phyloP scores from a whole-genome alignment of 2,797 vertebrate species.

The Crocodylus rhombifer region DNA sequence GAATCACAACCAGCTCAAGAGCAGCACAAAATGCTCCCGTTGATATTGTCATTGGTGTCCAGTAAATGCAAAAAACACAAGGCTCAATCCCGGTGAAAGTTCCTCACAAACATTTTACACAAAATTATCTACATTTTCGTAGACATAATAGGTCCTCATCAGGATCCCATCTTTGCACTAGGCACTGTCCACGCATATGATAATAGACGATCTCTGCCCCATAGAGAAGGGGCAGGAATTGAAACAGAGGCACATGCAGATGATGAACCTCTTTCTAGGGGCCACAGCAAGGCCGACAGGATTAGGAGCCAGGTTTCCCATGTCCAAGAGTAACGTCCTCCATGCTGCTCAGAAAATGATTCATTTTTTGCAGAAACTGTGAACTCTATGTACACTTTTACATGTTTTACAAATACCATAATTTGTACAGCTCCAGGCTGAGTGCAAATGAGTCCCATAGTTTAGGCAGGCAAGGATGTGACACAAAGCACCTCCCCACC shows the following conservation, averaged over 20 bases:
- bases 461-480: constrained; percentile 66
- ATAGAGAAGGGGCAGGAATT: background rate
- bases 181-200: background rate
- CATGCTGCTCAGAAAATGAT: constrained; percentile 23
- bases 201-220: constrained; percentile 9
- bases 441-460: constrained; percentile 73
- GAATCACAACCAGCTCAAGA: too few species aligned
- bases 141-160: background rate
- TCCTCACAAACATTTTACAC: background rate
- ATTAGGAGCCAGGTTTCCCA: constrained; percentile 1
- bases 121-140: background rate
- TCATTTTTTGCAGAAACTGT: constrained; percentile 61
- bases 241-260: background rate
- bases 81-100: too few species aligned
- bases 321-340: constrained; percentile 3
- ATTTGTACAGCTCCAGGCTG: constrained; percentile 70
- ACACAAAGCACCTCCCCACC: constrained; percentile 56
- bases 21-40: too few species aligned
- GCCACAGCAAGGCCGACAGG: background rate
- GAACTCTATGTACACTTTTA: constrained; percentile 68
- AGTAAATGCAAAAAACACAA: too few species aligned
- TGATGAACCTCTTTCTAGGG: background rate
- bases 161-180: background rate
- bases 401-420: constrained; percentile 67
- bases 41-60: too few species aligned